Percentiles rank a stretch among this genome's conserved stretches.
These are phyloP conservation scores for Mactromeris polynyma DNA, from an alignment of 2,888 invertebrate genomes.

Conservation along the genomic window DNA sequence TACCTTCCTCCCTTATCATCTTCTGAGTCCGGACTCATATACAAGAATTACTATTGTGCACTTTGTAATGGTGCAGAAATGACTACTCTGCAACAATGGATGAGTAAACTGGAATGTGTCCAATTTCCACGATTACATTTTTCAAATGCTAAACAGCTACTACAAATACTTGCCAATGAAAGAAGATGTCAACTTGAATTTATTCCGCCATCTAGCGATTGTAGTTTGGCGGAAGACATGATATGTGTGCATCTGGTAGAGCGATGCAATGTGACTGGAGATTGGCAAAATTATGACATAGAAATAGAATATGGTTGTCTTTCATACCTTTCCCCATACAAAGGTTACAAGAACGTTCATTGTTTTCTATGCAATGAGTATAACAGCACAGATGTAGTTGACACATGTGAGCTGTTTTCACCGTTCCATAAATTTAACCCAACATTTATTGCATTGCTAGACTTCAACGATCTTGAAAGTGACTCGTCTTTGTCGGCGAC, in stretches of 20 bases:
- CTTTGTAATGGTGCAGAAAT: background rate
- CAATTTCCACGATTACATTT: background rate
- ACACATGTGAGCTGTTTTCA: background rate
- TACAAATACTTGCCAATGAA: background rate
- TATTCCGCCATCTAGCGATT: background rate
- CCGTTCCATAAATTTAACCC: background rate
- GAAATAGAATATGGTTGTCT: slow-evolving; percentile 49
- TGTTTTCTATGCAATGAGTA: slow-evolving; percentile 57
- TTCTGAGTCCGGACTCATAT: background rate
- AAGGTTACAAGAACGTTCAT: slow-evolving; percentile 55
- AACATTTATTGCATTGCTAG: slow-evolving; percentile 35
- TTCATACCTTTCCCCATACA: slow-evolving; percentile 48
- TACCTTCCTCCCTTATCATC: slow-evolving; percentile 30
- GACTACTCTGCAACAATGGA: background rate
- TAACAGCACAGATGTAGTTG: background rate
- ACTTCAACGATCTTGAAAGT: slow-evolving; percentile 38
- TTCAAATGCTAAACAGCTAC: background rate
- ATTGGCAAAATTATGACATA: slow-evolving; percentile 33
- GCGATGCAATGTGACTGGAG: slow-evolving; percentile 56
- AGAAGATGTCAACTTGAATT: background rate
- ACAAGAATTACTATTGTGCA: slow-evolving; percentile 39
- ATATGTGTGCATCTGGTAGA: slow-evolving; percentile 32
- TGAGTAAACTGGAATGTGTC: background rate
- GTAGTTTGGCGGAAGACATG: background rate
- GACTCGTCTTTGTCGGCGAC: background rate